Conservation (phyloP, 30 jellyfish, hydroid and myxozoan species). For the Turritopsis rubra region DNA sequence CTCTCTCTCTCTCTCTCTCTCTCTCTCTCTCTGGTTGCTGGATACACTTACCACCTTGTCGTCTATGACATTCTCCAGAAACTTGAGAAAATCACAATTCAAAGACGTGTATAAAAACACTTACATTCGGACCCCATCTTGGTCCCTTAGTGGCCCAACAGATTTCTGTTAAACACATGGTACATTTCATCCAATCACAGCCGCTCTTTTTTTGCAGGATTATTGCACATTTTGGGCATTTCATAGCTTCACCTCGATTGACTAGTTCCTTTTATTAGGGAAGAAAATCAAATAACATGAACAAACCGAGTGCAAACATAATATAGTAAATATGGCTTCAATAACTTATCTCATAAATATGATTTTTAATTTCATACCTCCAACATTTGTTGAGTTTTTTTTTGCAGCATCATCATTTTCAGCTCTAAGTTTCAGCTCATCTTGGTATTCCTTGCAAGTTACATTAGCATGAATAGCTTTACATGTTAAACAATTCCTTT, state of each 20-base stretch:
- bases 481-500: conserved; percentile 70
- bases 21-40: too few relatives aligned
- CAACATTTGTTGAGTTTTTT: conserved; percentile 67
- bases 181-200: conserved; percentile 89
- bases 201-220: conserved; percentile 80
- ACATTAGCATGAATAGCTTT: conserved; percentile 62
- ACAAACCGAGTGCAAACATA: too few relatives aligned
- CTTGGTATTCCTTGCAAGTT: conserved; percentile 86
- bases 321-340: background rate
- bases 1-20: too few relatives aligned
- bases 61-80: too few relatives aligned
- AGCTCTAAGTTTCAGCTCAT: conserved; percentile 63
- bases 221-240: conserved; percentile 68
- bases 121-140: conserved; percentile 90
- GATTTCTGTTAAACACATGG: conserved; percentile 86
- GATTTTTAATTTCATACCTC: conserved; percentile 40
- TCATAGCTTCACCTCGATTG: conserved; percentile 74
- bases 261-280: conserved; percentile 41
- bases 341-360: background rate
- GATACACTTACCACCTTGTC: too few relatives aligned
- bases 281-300: background rate
- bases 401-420: conserved; percentile 67
- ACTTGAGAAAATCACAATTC: too few relatives aligned
- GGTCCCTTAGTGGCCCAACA: conserved; percentile 95
- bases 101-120: background rate